Conservation (phyloP, 2,113 vertebrate species). For the Bothrops jararaca region DNA sequence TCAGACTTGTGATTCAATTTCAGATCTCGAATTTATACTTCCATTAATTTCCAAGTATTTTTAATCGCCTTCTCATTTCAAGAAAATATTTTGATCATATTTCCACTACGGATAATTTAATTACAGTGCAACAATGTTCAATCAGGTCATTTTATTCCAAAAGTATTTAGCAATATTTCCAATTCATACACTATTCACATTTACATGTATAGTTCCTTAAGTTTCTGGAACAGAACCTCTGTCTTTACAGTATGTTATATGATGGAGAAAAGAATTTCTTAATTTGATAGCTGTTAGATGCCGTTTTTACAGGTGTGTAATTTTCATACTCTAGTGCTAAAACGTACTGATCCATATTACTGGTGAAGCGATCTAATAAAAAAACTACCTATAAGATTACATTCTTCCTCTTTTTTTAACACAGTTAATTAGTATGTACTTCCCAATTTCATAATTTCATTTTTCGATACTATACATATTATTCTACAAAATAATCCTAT, state of each 20-base stretch:
- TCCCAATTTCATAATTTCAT: constrained; percentile 33
- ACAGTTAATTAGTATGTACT: constrained; percentile 60
- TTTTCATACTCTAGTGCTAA: constrained; percentile 71
- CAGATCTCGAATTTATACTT: constrained; percentile 53
- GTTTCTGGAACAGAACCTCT: constrained; percentile 63
- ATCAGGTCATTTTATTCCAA: constrained; percentile 58
- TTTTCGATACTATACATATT: neutral
- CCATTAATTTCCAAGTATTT: constrained; percentile 48
- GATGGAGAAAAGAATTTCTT: constrained; percentile 65
- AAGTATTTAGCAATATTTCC: constrained; percentile 61
- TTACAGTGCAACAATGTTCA: constrained; percentile 38
- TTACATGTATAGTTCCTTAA: constrained; percentile 64
- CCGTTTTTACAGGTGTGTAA: constrained; percentile 68
- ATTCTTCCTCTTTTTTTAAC: constrained; percentile 67
- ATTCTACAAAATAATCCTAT: neutral
- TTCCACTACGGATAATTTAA: constrained; percentile 55
- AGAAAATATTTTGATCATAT: constrained; percentile 60
- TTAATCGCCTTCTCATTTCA: constrained; percentile 60
- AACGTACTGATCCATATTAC: constrained; percentile 71
- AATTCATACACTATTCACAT: constrained; percentile 56
- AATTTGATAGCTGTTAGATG: constrained; percentile 71
- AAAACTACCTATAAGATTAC: constrained; percentile 72
- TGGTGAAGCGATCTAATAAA: constrained; percentile 72
- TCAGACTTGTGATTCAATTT: constrained; percentile 23
- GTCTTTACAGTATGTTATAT: constrained; percentile 66